Base-by-base conservation (phyloP, 2,888 invertebrate species). In the Tinea pellionella region DNA sequence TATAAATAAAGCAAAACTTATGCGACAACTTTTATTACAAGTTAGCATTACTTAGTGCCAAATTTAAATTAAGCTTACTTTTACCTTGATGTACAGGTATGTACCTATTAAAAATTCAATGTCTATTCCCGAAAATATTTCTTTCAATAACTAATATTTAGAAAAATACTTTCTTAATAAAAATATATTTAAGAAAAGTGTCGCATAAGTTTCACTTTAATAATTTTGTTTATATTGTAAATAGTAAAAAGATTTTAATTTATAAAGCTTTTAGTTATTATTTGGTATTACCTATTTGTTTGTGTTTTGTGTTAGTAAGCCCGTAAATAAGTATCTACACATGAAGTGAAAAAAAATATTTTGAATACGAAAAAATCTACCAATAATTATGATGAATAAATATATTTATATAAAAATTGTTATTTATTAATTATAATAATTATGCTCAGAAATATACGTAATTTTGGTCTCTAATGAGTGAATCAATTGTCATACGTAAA, bases 401-500 rank as follows among this genome's bases (percentile, higher is more conserved):
- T 32, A 32, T 57, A 32, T 57, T 32, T 57, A 57, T 32, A 57
- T 19, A 32, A n/a, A n/a, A 16, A 32, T 57, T 57, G 19, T 57
- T 32, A 16, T 32, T 57, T 32, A 30, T 32, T 32, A 57, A 30
- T 32, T 72, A 72, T 57, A 15, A 57, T 57, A 32, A 55, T 71
- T 74, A 72, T 80, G 83, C 83, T 85, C 84, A 84, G 70, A 77
- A 79, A 73, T 71, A 81, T 81, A 81, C 82, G 80, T 83, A 82
- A 78, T 73, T 24, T 77, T 78, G 78, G 72, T 76, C 77, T 70
- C 75, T 75, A 73, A 78, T 70, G 69, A 80, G 83, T 75, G 80
- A 82, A 82, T 82, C 81, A 82, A 82, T 82, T 81, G 78, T 80
- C 80, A 85, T 85, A 84, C 85, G 82, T 86, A 83, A n/a, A 85